Percentiles rank a stretch among this genome's conserved stretches.
Conservation (phyloP, 2,888 invertebrate genomes). For the Tribolium freemani region DNA sequence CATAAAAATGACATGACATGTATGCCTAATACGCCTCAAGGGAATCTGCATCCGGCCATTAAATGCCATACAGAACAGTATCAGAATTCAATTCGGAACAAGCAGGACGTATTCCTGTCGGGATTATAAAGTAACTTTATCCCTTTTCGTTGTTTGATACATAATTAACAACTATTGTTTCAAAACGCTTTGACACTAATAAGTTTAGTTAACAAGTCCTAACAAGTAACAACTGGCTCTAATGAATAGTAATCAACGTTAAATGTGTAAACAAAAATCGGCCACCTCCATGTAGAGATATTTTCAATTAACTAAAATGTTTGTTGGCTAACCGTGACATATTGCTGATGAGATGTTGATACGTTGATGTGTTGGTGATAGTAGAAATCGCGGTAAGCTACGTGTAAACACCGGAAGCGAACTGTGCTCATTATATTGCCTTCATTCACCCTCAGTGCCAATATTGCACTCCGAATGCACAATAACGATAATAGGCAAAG, state of each 20-base stretch:
- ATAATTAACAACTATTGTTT: slow-evolving; percentile 8
- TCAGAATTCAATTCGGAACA: slow-evolving; percentile 3
- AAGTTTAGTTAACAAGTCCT: slow-evolving; percentile 8
- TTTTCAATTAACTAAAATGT: not conserved
- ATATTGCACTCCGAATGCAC: slow-evolving; percentile 21
- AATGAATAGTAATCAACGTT: not conserved
- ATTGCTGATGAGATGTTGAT: not conserved
- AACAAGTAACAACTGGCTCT: not conserved
- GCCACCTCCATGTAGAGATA: not conserved
- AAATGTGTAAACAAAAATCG: not conserved
- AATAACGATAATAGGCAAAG: slow-evolving; percentile 13
- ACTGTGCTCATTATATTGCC: slow-evolving; percentile 18
- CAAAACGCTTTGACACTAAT: not conserved
- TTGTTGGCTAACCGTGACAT: not conserved
- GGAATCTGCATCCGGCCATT: not conserved
- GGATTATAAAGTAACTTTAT: not conserved
- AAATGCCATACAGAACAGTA: not conserved
- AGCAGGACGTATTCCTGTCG: not conserved
- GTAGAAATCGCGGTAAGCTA: slow-evolving; percentile 39
- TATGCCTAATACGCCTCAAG: not conserved
- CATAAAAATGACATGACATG: not conserved
- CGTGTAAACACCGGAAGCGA: slow-evolving; percentile 47
- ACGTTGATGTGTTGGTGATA: not conserved
- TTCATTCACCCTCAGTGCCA: slow-evolving; percentile 14
- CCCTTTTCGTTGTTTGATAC: not conserved